Percentiles rank a stretch among this genome's conserved stretches.
These are phyloP conservation scores for Globicephala melas DNA, from an alignment of 2,113 vertebrate species.

Conservation along the genomic window DNA sequence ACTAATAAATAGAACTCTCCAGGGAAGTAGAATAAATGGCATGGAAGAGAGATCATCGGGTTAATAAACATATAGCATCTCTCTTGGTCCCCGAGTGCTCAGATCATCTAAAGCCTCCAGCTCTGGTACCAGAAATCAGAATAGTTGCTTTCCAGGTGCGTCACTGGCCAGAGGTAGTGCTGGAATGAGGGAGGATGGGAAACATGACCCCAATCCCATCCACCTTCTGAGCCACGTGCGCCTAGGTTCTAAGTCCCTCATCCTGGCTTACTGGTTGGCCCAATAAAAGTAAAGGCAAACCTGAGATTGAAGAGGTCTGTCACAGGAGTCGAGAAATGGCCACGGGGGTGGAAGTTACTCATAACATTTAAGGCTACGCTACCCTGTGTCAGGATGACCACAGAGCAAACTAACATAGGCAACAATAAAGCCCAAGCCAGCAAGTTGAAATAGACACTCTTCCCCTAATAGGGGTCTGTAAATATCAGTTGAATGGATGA, in stretches of 20 bases:
- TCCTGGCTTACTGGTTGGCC: not conserved
- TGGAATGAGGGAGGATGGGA: not conserved
- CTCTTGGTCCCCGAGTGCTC: not conserved
- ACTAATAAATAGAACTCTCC: not conserved
- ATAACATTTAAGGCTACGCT: not conserved
- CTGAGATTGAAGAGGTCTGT: not conserved
- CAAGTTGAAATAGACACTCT: not conserved
- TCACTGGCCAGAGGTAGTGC: not conserved
- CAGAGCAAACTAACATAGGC: not conserved
- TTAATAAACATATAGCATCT: not conserved
- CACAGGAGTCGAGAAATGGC: not conserved
- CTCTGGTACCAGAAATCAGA: not conserved
- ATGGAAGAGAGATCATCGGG: not conserved
- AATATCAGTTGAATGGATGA: slow-evolving; percentile 1
- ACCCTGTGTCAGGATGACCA: not conserved
- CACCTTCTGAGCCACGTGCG: not conserved
- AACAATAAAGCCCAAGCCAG: not conserved
- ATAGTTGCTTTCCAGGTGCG: not conserved
- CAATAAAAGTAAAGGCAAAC: not conserved
- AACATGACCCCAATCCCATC: no score
- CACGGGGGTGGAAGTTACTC: not conserved
- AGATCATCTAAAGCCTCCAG: not conserved
- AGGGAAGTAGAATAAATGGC: not conserved
- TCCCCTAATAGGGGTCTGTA: not conserved
- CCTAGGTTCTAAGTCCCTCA: not conserved